Evolutionary conservation across 2,888 invertebrate genomes (phyloP), one percentile per base, ranked within the genome.

Genomic region (Chalcosyrphus nemorum): DNA sequence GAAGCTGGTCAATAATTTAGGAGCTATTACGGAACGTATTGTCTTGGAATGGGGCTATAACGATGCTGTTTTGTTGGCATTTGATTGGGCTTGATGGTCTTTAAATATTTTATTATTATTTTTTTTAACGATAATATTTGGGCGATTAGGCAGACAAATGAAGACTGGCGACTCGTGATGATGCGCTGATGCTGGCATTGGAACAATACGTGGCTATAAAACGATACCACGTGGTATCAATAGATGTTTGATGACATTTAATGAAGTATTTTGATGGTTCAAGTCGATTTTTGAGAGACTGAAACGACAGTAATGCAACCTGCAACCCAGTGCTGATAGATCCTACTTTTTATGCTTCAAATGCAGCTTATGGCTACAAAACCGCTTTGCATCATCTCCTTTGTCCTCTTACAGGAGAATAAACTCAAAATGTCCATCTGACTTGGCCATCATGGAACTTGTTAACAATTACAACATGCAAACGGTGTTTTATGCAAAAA

Each of bases 401-500:
- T 50, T 71, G 43, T 43, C 9, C 17, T 45, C 45, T 7, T 43
- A 43, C 21, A 43, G 29, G 4, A n/a, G 24, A 24, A 41, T 21
- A 15, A 43, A 32, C n/a, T n/a, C n/a, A 35, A 54, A 15, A 47
- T 32, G 47, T 54, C 50, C 72, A 57, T 78, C 50, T 59, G 66
- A 74, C 74, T 59, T 59, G 74, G 35, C 81, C 80, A 81, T 75
- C 81, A 77, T 35, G 81, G 43, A 50, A 47, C 75, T 47, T 81
- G 81, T 77, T 68, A 68, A 81, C 68, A 81, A 81, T 81, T 81
- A 81, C 81, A 77, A 81, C 81, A 81, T 81, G 81, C 71, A 71
- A 70, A 81, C 77, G 77, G 81, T 81, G 81, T 81, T 65, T 81
- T 81, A 81, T 81, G 81, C 81, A 59, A 81, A 81, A 81, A 56